Conservation (phyloP, 2,113 vertebrate genomes). For the Crotophaga sulcirostris region DNA sequence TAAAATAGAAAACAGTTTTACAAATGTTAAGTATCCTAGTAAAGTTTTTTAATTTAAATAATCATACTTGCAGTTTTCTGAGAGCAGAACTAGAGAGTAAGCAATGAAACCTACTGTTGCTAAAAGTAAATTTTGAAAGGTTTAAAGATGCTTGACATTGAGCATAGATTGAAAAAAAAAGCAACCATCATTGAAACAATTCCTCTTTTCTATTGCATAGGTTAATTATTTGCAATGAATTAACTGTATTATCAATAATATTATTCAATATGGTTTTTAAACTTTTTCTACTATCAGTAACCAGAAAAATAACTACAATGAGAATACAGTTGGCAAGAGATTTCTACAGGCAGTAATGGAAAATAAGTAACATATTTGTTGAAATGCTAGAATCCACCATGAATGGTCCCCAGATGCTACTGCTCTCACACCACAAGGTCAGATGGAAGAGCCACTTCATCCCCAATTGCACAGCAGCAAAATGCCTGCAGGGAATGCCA, state of each 20-base stretch:
- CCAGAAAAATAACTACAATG: neutral
- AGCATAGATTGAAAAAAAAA: neutral
- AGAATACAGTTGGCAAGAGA: neutral
- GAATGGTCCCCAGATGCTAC: neutral
- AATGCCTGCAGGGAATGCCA: fast-evolving
- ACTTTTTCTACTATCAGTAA: neutral
- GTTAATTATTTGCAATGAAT: neutral
- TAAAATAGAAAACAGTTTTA: neutral
- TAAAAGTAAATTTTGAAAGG: neutral
- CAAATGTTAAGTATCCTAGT: neutral
- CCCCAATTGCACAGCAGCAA: neutral
- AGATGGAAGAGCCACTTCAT: neutral
- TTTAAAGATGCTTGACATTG: neutral
- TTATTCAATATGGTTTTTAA: neutral
- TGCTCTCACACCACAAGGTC: neutral
- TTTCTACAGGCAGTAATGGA: neutral
- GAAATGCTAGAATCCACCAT: neutral
- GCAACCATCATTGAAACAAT: neutral
- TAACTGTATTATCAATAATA: neutral
- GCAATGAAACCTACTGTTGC: neutral
- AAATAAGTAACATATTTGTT: neutral
- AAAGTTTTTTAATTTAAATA: neutral
- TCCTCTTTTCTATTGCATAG: neutral
- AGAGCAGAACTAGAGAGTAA: neutral
- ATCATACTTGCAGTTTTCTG: neutral